Base-by-base conservation (phyloP, 2,113 vertebrate genomes). In the Antennarius striatus region DNA sequence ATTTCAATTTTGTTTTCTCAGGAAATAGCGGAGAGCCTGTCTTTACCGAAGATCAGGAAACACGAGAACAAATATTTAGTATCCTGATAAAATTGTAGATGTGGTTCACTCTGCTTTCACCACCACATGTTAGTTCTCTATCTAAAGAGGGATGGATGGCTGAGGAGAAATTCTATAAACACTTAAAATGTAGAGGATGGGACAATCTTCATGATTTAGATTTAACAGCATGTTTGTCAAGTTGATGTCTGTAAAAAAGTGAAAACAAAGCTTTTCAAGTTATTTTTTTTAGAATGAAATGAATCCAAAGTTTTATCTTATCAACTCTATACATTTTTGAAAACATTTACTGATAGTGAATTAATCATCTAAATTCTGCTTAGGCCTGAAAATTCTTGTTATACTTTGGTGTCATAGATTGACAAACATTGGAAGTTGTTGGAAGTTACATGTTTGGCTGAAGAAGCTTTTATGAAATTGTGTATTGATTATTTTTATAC, bases 51-150 rank as follows among this genome's bases (percentile, higher is more conserved):
- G 59, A 46, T 71, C 47, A 32, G 16, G 45, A 77, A 68, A 79
- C 68, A 69, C 72, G 46, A 68, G 59, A 54, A 51, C 89, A 78
- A 89, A 90, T 90, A 90, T 90, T 88, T 90, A 80, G 90, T 89
- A 77, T 62, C 51, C 36, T 85, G 47, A 61, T 73, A 70, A 79
- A 88, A 67, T 65, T 70, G 61, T 61, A 67, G 66, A 65, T 69
- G 45, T 81, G 56, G 69, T 79, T 76, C n/a, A n/a, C n/a, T 83
- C 71, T 22, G 2, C 22, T 22, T 22, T n/a, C n/a, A n/a, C n/a
- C n/a, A n/a, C n/a, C n/a, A n/a, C n/a, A n/a, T n/a, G 22, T 22
- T 22, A 22, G 22, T 22, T 22, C 22, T 22, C 22, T 22, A 22
- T 22, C 22, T 22, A 22, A 63, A 52, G 40, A 77, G 40, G 8